Conservation (phyloP, 2,888 invertebrate species). For the Lepidochitona cinerea region DNA sequence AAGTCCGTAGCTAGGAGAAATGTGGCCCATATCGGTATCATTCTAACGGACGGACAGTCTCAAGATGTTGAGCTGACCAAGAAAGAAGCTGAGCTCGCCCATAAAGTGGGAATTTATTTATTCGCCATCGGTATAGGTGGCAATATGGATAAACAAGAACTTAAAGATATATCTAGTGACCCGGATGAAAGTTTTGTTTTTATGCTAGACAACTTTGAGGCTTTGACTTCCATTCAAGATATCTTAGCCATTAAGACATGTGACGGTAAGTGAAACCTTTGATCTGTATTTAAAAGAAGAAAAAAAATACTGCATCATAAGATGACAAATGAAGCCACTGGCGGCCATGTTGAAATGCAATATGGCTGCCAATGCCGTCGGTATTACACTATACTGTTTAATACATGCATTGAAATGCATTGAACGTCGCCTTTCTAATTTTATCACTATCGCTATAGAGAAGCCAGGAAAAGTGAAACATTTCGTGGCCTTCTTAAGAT, state of each 20-base stretch:
- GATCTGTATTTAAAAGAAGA: not conserved
- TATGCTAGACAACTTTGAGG: conserved; percentile 54
- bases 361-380: too few species aligned
- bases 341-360: not conserved
- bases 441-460: too few species aligned
- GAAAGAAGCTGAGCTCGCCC: conserved; percentile 41
- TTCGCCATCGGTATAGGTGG: conserved; percentile 65
- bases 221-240: conserved; percentile 54
- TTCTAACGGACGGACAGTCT: conserved; percentile 61
- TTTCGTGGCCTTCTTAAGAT: too few species aligned
- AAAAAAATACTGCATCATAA: not conserved
- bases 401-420: not conserved
- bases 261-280: conserved; percentile 8
- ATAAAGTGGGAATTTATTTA: conserved; percentile 53
- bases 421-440: not conserved
- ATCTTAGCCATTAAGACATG: conserved; percentile 60
- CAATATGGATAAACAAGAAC: conserved; percentile 50
- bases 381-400: not conserved
- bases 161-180: conserved; percentile 55
- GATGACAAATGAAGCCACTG: too few species aligned
- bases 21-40: conserved; percentile 52
- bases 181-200: conserved; percentile 55
- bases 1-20: conserved; percentile 26
- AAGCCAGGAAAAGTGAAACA: too few species aligned
- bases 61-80: conserved; percentile 42